Conservation (phyloP, 2,888 invertebrate species). For the Creontiades dilutus region DNA sequence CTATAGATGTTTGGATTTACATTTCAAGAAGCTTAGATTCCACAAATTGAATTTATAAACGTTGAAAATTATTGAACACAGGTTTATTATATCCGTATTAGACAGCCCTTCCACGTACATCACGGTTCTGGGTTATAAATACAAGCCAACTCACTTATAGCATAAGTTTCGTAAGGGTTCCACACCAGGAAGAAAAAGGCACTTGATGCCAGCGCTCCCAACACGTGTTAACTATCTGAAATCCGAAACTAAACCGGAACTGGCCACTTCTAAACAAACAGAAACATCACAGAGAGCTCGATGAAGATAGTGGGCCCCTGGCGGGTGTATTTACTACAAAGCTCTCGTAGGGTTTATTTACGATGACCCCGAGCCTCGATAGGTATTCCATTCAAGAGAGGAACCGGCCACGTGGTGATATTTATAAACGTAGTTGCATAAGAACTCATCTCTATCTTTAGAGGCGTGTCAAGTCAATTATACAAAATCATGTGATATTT, state of each 20-base stretch:
- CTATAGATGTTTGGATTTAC: too few relatives aligned
- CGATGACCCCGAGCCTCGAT: background rate
- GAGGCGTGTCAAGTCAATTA: too few relatives aligned
- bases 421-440: background rate
- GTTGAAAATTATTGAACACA: too few relatives aligned
- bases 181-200: background rate
- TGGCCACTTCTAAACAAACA: conserved; percentile 25
- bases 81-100: too few relatives aligned
- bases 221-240: conserved; percentile 2
- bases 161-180: too few relatives aligned
- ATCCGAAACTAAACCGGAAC: conserved; percentile 13
- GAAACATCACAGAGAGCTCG: background rate
- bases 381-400: conserved; percentile 39
- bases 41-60: too few relatives aligned
- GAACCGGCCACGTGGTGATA: conserved; percentile 1
- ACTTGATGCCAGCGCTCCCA: conserved; percentile 13
- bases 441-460: too few relatives aligned
- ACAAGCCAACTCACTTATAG: too few relatives aligned
- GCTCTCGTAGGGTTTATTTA: conserved; percentile 30
- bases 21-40: too few relatives aligned
- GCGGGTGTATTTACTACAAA: conserved; percentile 5
- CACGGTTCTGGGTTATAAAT: too few relatives aligned
- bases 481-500: too few relatives aligned
- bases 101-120: too few relatives aligned
- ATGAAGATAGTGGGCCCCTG: conserved; percentile 3